These are phyloP conservation scores for Lateolabrax maculatus DNA, from an alignment of 2,797 vertebrate species.

Conservation along the genomic window DNA sequence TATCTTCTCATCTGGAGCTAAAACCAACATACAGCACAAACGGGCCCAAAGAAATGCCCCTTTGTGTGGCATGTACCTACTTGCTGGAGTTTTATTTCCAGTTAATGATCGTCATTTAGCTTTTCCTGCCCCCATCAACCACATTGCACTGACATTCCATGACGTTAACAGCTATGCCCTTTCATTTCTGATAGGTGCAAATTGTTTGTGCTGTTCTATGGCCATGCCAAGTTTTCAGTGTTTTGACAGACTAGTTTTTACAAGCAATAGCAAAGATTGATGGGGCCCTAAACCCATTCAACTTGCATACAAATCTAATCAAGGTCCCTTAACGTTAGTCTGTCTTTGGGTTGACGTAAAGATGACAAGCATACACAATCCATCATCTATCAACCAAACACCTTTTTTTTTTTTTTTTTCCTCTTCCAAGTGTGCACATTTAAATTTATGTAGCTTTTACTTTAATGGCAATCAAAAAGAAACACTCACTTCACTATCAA, in stretches of 20 bases:
- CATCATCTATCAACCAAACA: constrained; percentile 41
- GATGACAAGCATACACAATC: constrained; percentile 49
- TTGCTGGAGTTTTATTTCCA: constrained; percentile 59
- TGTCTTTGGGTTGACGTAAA: constrained; percentile 50
- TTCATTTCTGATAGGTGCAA: constrained; percentile 78
- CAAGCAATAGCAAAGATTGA: constrained; percentile 64
- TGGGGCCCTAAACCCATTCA: constrained; percentile 58
- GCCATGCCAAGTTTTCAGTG: constrained; percentile 68
- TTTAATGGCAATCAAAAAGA: constrained; percentile 47
- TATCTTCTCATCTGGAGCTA: constrained; percentile 37
- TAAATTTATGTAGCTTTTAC: constrained; percentile 40
- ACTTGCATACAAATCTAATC: constrained; percentile 33
- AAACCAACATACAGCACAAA: constrained; percentile 18
- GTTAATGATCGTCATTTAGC: constrained; percentile 69
- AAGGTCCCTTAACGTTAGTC: constrained; percentile 38
- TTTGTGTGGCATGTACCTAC: constrained; percentile 38
- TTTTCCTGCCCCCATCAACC: constrained; percentile 47
- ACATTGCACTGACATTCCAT: constrained; percentile 46
- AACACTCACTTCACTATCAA: constrained; percentile 40
- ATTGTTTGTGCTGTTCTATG: constrained; percentile 64
- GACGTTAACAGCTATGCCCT: constrained; percentile 52
- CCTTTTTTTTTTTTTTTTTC: constrained; percentile 6
- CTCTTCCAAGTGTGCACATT: constrained; percentile 40
- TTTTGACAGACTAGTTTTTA: constrained; percentile 63
- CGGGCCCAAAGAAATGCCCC: constrained; percentile 24